phyloP scores from a whole-genome alignment of 2,888 invertebrate species.

The Stenotaenia linearis region DNA sequence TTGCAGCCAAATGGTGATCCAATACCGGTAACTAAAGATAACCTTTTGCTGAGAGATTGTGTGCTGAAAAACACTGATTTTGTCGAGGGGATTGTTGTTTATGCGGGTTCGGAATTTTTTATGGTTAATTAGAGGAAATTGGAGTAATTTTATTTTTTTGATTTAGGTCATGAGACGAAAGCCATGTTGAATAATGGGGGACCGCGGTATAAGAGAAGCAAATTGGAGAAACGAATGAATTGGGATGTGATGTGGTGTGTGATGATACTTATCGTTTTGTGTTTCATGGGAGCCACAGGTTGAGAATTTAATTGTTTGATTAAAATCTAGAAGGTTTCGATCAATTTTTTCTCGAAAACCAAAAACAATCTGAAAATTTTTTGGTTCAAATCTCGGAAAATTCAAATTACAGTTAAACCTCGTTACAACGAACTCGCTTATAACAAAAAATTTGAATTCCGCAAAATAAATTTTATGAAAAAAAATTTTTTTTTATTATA shows the following conservation, averaged over 20 bases:
- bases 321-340: too few species aligned
- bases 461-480: too few species aligned
- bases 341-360: too few species aligned
- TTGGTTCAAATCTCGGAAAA: too few species aligned
- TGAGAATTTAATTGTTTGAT: constrained; percentile 38
- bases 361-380: too few species aligned
- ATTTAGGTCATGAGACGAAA: constrained; percentile 86
- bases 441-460: too few species aligned
- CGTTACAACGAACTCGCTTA: too few species aligned
- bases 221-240: constrained; percentile 89
- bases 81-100: constrained; percentile 93
- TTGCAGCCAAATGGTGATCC: constrained; percentile 55
- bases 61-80: constrained; percentile 93
- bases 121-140: not conserved
- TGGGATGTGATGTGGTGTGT: constrained; percentile 95
- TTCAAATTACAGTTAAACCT: too few species aligned
- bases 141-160: constrained; percentile 3
- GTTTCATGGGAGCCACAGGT: constrained; percentile 84
- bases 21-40: constrained; percentile 79
- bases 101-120: constrained; percentile 80
- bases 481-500: too few species aligned
- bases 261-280: constrained; percentile 78
- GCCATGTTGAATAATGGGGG: constrained; percentile 96
- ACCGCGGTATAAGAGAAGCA: constrained; percentile 86
- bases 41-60: constrained; percentile 87